Conservation (phyloP, 1,140 invertebrate genomes). For the Sitobion miscanthi region DNA sequence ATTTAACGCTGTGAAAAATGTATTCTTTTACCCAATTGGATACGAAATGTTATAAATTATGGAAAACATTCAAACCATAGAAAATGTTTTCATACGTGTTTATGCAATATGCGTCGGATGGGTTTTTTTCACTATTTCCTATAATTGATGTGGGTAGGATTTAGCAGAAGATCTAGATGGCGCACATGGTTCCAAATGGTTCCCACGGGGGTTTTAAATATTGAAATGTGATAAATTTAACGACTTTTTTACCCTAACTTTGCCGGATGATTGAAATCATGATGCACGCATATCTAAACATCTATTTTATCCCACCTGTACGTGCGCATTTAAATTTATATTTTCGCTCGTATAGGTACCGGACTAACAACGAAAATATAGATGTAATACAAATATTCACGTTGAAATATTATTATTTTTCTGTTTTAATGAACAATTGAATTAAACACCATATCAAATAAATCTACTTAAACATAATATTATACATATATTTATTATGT, state of each 20-base stretch:
- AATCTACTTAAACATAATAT: background rate
- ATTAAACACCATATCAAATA: background rate
- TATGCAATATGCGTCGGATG: background rate
- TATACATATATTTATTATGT: background rate
- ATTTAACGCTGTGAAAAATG: conserved; percentile 14
- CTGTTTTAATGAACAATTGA: background rate
- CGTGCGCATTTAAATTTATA: background rate
- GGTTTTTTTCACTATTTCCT: background rate
- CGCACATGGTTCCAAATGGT: background rate
- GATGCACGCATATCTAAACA: background rate
- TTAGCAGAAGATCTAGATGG: conserved; percentile 13
- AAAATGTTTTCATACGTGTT: background rate
- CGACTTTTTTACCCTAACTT: background rate
- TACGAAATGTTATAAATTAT: background rate
- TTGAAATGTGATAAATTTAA: conserved; percentile 38
- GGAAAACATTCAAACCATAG: background rate
- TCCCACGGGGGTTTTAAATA: conserved; percentile 16
- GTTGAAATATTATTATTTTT: background rate
- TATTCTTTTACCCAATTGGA: background rate
- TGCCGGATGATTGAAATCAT: background rate
- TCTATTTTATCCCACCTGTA: background rate
- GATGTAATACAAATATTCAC: background rate
- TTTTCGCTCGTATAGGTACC: background rate
- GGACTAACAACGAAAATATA: background rate
- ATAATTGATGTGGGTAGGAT: conserved; percentile 20